Base-by-base conservation (phyloP, 2,888 invertebrate genomes). In the Archips crataeganus region DNA sequence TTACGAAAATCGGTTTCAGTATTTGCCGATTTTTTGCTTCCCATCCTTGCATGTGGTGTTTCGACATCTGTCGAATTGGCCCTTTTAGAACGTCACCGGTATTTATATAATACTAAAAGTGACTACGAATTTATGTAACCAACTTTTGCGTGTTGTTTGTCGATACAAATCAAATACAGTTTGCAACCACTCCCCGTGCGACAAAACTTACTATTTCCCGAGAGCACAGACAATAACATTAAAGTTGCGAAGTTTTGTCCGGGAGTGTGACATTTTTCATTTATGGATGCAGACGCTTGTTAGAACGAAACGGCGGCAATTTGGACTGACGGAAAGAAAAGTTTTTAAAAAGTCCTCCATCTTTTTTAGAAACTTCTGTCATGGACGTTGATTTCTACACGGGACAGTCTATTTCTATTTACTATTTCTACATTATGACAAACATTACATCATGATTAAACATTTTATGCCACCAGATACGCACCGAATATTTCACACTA, bases 191-290 rank as follows among this genome's bases (percentile, higher is more conserved):
- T 62, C 62, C n/a, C 60, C 8, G 60, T n/a, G 13, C 60, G 60
- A 36, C 60, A n/a, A 60, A 60, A 62, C 62, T 42, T 10, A 36
- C 42, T 23, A 62, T 62, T 62, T 62, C 62, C 42, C 62, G n/a
- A 39, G 62, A 62, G 62, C 62, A 23, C 62, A 23, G 42, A 15
- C 36, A 62, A 42, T 62, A 42, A 23, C 42, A 62, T 62, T 36
- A 36, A 42, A 62, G 62, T 62, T 42, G 10, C 42, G 10, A 62
- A 62, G 42, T 62, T 62, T 62, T 5, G 15, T 36, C 13, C 39
- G 15, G 15, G 15, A 36, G 42, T 42, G 15, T 62, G 60, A 34
- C 62, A 62, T 62, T 62, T 60, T 34, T 42, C 62, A 62, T 62
- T 62, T 42, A 23, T 34, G 62, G 42, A 42, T 60, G 36, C 42